phyloP scores from a whole-genome alignment of 2,797 vertebrate species.

The Gymnopithys bicolor region DNA sequence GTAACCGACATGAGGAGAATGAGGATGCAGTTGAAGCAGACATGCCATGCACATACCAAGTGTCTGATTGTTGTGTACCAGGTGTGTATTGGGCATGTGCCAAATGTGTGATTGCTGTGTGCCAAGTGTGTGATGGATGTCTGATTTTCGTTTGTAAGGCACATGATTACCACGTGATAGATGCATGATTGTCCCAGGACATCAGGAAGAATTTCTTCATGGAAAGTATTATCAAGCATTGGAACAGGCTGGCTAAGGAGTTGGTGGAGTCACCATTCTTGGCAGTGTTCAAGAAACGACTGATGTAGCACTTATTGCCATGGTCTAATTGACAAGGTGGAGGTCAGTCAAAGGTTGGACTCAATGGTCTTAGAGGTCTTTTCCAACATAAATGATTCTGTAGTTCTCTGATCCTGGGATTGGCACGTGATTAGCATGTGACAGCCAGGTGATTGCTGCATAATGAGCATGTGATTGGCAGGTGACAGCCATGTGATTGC shows the following conservation, averaged over 20 bases:
- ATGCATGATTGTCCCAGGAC: background rate
- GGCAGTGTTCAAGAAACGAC: background rate
- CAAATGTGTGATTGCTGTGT: background rate
- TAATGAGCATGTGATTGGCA: background rate
- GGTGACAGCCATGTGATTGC: rapidly evolving
- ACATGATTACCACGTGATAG: background rate
- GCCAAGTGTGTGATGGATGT: rapidly evolving
- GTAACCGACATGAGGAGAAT: rapidly evolving
- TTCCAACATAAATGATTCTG: background rate
- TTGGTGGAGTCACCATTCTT: background rate
- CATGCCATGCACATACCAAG: rapidly evolving
- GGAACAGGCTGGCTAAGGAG: background rate
- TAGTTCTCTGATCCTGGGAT: background rate
- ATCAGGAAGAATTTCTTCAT: background rate
- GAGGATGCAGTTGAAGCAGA: background rate
- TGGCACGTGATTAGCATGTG: background rate
- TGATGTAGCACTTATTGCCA: background rate
- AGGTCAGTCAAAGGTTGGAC: background rate
- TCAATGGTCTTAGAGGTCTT: background rate
- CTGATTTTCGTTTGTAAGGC: rapidly evolving
- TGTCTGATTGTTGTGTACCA: background rate
- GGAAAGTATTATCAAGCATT: background rate
- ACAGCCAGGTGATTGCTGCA: background rate
- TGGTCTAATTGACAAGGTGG: background rate
- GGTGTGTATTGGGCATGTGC: background rate